phyloP scores from a whole-genome alignment of 2,797 vertebrate species.

The Heterohyrax brucei region DNA sequence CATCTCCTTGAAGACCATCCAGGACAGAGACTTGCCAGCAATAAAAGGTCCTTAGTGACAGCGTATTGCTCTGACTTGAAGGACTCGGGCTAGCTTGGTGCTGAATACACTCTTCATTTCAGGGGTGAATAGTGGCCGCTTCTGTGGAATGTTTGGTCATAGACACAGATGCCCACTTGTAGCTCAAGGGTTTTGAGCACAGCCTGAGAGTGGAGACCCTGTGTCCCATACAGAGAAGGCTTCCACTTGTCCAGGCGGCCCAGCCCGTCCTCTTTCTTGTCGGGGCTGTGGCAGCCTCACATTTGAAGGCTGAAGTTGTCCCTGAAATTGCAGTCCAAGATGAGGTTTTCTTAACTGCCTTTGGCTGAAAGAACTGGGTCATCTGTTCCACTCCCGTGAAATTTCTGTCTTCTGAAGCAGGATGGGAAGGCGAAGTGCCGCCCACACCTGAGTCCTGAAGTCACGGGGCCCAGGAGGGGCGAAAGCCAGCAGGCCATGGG shows the following conservation, averaged over 20 bases:
- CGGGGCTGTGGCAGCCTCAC: not conserved
- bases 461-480: not conserved
- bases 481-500: not conserved
- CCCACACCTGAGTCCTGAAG: not conserved
- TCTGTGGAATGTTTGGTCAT: not conserved
- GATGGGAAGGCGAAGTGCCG: not conserved
- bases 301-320: conserved; percentile 31
- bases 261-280: not conserved
- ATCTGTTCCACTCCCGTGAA: not conserved
- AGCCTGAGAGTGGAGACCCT: not conserved
- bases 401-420: not conserved
- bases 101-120: not conserved
- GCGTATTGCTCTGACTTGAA: not conserved
- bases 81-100: conserved; percentile 10
- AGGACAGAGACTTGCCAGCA: not conserved
- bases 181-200: not conserved
- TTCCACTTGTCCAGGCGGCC: not conserved
- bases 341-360: conserved; percentile 63
- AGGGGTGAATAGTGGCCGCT: not conserved
- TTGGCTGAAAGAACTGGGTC: conserved; percentile 60
- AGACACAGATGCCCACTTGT: not conserved
- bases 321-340: conserved; percentile 44
- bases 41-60: not conserved
- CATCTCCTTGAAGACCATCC: not conserved
- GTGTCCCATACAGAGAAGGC: not conserved